Conservation (phyloP, 2,888 invertebrate species). For the Leucophenga maculata region DNA sequence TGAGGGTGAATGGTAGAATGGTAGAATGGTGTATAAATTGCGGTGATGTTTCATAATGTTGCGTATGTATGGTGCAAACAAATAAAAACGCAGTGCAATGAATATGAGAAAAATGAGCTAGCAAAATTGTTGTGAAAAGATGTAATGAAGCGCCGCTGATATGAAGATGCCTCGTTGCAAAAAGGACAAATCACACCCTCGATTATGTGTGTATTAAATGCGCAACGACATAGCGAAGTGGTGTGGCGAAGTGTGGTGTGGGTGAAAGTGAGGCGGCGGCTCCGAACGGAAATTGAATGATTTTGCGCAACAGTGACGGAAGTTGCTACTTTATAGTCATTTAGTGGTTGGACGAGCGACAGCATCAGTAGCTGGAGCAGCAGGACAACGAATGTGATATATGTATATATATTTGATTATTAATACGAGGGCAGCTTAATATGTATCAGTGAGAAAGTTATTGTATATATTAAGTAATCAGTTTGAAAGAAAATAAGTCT, state of each 20-base stretch:
- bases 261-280: conserved; percentile 13
- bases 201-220: conserved; percentile 43
- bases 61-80: conserved; percentile 27
- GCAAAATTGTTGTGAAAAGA: conserved; percentile 44
- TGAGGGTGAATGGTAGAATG: conserved; percentile 21
- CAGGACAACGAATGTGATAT: conserved; percentile 48
- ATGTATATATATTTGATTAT: background rate
- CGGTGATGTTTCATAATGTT: conserved; percentile 60
- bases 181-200: conserved; percentile 69
- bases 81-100: conserved; percentile 18
- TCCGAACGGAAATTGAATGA: conserved; percentile 69
- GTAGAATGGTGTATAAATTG: conserved; percentile 49
- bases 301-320: conserved; percentile 70
- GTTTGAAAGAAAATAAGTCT: too few species aligned
- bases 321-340: conserved; percentile 70
- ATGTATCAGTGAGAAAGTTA: too few species aligned
- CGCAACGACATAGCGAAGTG: conserved; percentile 42
- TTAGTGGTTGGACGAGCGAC: conserved; percentile 65
- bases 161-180: background rate
- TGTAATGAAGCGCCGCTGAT: too few species aligned
- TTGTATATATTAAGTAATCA: too few species aligned
- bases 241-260: too few species aligned
- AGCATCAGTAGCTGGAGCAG: conserved; percentile 7
- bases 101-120: conserved; percentile 24
- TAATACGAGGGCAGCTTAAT: background rate